Base-by-base conservation (phyloP, 2,888 invertebrate species). In the Pasiphila rectangulata region DNA sequence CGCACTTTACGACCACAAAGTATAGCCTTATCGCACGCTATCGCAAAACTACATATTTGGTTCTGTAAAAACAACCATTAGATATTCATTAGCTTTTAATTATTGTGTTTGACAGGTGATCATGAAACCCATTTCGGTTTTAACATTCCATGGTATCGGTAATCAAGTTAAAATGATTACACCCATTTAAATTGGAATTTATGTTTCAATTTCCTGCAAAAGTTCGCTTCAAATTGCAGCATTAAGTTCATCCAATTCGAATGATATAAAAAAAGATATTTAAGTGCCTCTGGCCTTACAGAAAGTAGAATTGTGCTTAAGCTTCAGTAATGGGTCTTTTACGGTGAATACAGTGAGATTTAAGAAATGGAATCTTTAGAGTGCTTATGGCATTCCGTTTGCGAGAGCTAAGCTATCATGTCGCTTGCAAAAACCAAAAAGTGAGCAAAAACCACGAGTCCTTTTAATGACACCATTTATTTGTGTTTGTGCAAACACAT, bases 321-420 rank as follows among this genome's bases (percentile, higher is more conserved):
- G 57, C 59, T 46, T 44, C 38, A 52, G 44, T 61, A 63, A 65
- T 59, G 55, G 51, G 42, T 59, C 55, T 64, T 64, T 67, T 63
- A 68, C 60, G 57, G 41, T 43, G 21, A 52, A 46, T 40, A 58
- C 61, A 48, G 52, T 46, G 38, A 49, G 59, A 62, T 63, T 64
- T 58, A 59, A 61, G 62, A 67, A 66, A 68, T 62, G 37, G 59
- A 63, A 66, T 61, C 51, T 56, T 66, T 63, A 59, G 59, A 61
- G 50, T 25, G 56, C 35, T 43, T 44, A 42, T 45, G 39, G 52
- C 35, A 34, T 54, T 53, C 59, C 51, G 48, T 63, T 57, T 48
- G 49, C 35, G 51, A 47, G 27, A 36, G 48, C 44, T 51, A 36
- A 30, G 44, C 35, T 13, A 19, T 29, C 37, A 38, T 36, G 17